Evolutionary conservation across 1,140 invertebrate species (phyloP).

Genomic region (Drosophila kepulauana): DNA sequence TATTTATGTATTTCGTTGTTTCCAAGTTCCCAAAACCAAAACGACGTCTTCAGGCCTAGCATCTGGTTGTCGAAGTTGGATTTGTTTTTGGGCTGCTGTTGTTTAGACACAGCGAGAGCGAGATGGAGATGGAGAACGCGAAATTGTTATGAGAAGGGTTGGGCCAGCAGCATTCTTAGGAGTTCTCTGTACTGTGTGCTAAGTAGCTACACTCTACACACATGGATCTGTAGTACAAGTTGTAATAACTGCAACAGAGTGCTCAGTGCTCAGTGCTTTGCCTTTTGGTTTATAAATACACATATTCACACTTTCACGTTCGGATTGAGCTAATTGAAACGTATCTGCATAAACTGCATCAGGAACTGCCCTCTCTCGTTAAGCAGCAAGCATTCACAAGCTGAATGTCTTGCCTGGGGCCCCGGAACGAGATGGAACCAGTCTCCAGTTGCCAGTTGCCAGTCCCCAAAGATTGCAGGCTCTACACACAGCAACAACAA

Average conservation of each 20-base stretch:
- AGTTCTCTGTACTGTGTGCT: constrained; percentile 25
- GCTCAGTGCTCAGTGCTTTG: constrained; percentile 18
- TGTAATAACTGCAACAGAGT: constrained; percentile 24
- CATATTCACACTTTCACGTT: constrained; percentile 76
- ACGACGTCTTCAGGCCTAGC: constrained; percentile 29
- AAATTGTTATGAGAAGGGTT: constrained; percentile 23
- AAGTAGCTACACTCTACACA: constrained; percentile 34
- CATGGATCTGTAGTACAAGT: not conserved
- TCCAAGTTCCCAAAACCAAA: constrained; percentile 44
- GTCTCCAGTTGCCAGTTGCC: constrained; percentile 8
- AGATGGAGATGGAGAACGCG: not conserved
- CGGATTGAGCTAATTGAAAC: constrained; percentile 80
- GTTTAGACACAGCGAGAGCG: constrained; percentile 2
- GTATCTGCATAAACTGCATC: constrained; percentile 74
- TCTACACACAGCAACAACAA: not conserved
- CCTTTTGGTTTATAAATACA: constrained; percentile 55
- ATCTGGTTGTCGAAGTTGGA: constrained; percentile 24
- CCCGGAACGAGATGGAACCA: constrained; percentile 3
- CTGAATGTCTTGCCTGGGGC: constrained; percentile 33
- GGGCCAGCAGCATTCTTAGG: constrained; percentile 3
- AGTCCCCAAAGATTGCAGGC: not conserved
- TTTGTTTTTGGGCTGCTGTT: constrained; percentile 18
- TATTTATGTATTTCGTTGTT: constrained; percentile 32
- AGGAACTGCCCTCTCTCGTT: constrained; percentile 53
- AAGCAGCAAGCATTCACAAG: constrained; percentile 17